Conservation (phyloP, 2,113 vertebrate species). For the Lonchura striata region DNA sequence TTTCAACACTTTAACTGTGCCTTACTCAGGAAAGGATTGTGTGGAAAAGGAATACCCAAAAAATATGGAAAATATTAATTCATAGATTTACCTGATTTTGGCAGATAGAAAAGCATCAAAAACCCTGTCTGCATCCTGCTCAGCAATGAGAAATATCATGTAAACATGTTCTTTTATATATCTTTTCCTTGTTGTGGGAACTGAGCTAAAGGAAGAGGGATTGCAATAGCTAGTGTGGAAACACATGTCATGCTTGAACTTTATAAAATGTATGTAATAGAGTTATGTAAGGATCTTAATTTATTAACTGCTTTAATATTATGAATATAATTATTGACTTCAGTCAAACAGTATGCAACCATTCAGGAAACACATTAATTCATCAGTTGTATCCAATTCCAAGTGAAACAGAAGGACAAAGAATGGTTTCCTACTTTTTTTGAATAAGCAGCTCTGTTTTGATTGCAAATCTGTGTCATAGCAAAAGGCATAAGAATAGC, state of each 20-base stretch:
- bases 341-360: background rate
- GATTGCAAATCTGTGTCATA: background rate
- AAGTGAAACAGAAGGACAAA: background rate
- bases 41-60: background rate
- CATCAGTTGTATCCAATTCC: background rate
- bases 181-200: background rate
- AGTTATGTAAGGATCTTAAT: background rate
- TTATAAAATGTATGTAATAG: too few species aligned
- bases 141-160: background rate
- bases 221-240: background rate
- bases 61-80: background rate
- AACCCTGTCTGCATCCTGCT: background rate
- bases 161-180: background rate
- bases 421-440: background rate
- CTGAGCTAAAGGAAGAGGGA: background rate
- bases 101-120: background rate
- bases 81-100: background rate
- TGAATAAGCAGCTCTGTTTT: background rate
- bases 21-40: background rate
- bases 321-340: background rate
- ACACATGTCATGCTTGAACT: background rate
- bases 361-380: background rate
- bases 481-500: background rate
- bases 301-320: background rate
- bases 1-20: background rate